Evolutionary conservation across 2,797 vertebrate species (phyloP), one percentile per base, ranked within the genome.

Genomic region (Molossus alvarezi): DNA sequence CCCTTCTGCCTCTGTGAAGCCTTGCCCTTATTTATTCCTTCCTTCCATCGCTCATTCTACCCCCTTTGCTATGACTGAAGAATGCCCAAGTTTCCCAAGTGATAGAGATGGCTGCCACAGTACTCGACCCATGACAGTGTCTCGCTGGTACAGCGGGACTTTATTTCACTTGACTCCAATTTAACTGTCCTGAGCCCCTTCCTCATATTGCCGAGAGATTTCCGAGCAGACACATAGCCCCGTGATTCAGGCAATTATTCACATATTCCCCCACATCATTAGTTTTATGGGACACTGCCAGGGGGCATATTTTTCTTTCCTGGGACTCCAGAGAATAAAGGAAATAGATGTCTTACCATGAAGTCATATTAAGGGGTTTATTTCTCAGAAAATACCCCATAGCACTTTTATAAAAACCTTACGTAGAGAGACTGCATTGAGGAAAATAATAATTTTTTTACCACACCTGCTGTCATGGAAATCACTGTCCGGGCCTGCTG

Each of bases 281-380:
- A 98, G 96, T 97, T 98, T 98, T 98, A 97, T 98, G 96, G 97
- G 97, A 97, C 97, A 98, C 96, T 98, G 97, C 97, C 97, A 98
- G 96, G 97, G 97, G 97, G 96, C 94, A 98, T 98, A 98, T 97
- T 98, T 98, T 97, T 97, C 94, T 97, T 97, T 88, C 72, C 84
- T 29, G 37, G 86, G 94, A 97, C 97, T 97, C 97, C 82, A 82
- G 97, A 98, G 97, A 96, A 95, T 97, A 97, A 95, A 97, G 91
- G 95, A 97, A 98, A 98, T 97, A 96, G 97, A 97, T 97, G 95
- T 97, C 80, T 97, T 97, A 95, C 96, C 83, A 97, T 97, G 96
- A 97, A 97, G 96, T 97, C 97, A 94, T 98, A 97, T 98, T 96
- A 97, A 97, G 89, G 96, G 96, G 96, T 97, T 97, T 98, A 98